These are phyloP conservation scores for Prenolepis imparis DNA, from an alignment of 2,888 invertebrate species.

Conservation along the genomic window DNA sequence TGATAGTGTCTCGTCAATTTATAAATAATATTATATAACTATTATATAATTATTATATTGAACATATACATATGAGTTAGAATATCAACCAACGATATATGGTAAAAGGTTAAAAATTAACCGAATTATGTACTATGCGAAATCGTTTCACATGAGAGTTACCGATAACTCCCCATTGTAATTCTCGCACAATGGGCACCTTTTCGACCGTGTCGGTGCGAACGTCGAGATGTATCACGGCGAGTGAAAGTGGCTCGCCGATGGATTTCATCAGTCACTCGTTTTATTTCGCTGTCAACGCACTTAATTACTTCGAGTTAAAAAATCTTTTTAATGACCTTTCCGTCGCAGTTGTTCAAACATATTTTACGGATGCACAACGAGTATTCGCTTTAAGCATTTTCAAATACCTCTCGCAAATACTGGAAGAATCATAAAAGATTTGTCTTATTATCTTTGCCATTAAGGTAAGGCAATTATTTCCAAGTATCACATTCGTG, in stretches of 20 bases:
- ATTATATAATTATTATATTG: background rate
- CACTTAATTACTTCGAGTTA: slow-evolving; percentile 26
- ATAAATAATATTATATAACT: background rate
- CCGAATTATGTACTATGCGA: slow-evolving; percentile 33
- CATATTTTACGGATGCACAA: background rate
- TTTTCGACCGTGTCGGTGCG: slow-evolving; percentile 64
- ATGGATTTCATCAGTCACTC: slow-evolving; percentile 40
- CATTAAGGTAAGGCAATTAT: background rate
- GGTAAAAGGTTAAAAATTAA: slow-evolving; percentile 43
- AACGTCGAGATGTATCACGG: slow-evolving; percentile 58
- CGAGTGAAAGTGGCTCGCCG: slow-evolving; percentile 63
- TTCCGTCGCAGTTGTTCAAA: background rate
- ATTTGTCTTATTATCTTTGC: background rate
- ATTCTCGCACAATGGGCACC: slow-evolving; percentile 62
- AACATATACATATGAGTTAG: background rate
- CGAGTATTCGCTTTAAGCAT: background rate
- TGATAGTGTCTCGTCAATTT: too few relatives aligned
- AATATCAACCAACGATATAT: background rate
- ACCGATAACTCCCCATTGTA: slow-evolving; percentile 58
- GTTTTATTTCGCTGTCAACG: slow-evolving; percentile 44
- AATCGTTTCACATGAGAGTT: slow-evolving; percentile 57
- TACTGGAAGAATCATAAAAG: background rate
- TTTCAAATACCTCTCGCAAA: slow-evolving; percentile 21
- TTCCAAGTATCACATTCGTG: background rate
- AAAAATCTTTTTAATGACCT: background rate